Evolutionary conservation across 2,113 vertebrate species (phyloP).

Genomic region (Calypte anna): DNA sequence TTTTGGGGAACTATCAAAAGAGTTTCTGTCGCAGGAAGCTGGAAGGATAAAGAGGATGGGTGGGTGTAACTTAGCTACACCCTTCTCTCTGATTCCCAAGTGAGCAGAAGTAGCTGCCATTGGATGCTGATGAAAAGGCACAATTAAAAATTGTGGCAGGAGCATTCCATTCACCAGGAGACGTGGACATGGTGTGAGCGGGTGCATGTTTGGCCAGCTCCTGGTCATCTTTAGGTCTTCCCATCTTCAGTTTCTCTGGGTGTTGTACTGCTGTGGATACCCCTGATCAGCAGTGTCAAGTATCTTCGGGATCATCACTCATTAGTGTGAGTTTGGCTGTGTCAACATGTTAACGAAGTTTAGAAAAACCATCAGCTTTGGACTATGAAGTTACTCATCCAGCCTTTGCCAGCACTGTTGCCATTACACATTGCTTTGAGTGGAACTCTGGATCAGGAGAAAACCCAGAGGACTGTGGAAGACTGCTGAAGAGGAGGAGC

Average conservation of each 20-base stretch:
- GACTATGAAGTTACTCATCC: background rate
- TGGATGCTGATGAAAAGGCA: slow-evolving; percentile 9
- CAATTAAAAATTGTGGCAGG: background rate
- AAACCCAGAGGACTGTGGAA: background rate
- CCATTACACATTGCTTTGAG: fast-evolving
- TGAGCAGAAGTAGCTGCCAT: slow-evolving; percentile 21
- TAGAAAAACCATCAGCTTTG: background rate
- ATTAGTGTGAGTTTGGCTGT: background rate
- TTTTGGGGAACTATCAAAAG: slow-evolving; percentile 48
- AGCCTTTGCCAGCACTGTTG: background rate
- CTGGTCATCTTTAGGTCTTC: background rate
- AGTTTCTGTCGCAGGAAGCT: background rate
- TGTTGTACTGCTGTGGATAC: background rate
- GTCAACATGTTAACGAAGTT: background rate
- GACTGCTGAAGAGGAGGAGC: background rate
- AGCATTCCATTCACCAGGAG: background rate
- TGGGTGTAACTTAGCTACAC: slow-evolving; percentile 36
- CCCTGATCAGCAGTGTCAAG: background rate
- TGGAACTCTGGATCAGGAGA: background rate
- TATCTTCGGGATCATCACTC: background rate
- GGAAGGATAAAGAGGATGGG: slow-evolving; percentile 34
- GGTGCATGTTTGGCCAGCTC: background rate
- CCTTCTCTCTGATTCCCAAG: slow-evolving; percentile 33
- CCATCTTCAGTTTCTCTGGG: background rate
- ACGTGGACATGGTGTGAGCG: fast-evolving